Conservation (phyloP, 2,888 invertebrate species). For the Priapulus caudatus region DNA sequence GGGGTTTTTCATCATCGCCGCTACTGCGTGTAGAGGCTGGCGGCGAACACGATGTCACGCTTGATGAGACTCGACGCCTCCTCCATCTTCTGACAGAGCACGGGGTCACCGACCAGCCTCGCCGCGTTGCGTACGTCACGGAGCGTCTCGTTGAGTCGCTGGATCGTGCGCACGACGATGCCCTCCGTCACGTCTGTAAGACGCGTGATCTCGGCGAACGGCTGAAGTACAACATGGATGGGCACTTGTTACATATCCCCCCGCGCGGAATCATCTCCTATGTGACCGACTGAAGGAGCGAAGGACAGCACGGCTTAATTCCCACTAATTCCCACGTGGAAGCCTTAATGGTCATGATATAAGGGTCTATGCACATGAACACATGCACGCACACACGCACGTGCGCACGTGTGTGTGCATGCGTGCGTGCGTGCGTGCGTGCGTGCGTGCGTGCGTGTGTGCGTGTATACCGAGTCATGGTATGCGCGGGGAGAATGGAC, state of each 20-base stretch:
- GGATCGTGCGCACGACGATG: conserved; percentile 91
- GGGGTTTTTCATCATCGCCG: too few relatives aligned
- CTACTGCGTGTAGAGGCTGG: conserved; percentile 92
- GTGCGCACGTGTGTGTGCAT: too few relatives aligned
- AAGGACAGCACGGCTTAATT: too few relatives aligned
- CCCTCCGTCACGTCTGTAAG: conserved; percentile 93
- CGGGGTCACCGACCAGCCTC: conserved; percentile 80
- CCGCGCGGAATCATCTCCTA: too few relatives aligned
- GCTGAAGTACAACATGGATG: conserved; percentile 47
- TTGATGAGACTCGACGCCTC: conserved; percentile 83
- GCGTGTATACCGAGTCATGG: too few relatives aligned
- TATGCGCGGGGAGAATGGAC: too few relatives aligned
- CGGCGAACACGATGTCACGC: conserved; percentile 94
- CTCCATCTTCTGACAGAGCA: conserved; percentile 83
- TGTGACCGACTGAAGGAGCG: too few relatives aligned
- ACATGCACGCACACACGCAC: too few relatives aligned
- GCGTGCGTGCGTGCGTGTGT: too few relatives aligned
- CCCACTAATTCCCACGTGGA: background rate
- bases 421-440: too few relatives aligned
- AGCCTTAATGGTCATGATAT: conserved; percentile 8
- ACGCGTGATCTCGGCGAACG: conserved; percentile 83
- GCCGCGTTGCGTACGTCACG: conserved; percentile 84
- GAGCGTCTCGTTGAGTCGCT: conserved; percentile 82
- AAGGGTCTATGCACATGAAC: too few relatives aligned
- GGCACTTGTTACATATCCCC: too few relatives aligned